Conservation (phyloP, 2,797 vertebrate species). For the Enteromius viviparus region DNA sequence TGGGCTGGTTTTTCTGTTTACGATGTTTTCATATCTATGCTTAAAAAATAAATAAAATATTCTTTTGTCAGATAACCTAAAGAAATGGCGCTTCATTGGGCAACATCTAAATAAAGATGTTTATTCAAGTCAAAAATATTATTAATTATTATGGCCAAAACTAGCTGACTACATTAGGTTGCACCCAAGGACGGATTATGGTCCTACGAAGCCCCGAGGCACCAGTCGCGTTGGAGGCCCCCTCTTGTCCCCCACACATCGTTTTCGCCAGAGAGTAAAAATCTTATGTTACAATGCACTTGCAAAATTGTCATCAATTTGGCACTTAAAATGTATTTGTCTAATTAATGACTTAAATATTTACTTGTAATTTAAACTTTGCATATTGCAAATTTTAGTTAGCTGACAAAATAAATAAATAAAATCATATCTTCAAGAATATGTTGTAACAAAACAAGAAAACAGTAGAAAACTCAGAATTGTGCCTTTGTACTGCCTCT, state of each 20-base stretch:
- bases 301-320: neutral
- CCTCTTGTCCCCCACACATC: neutral
- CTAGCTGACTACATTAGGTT: neutral
- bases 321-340: neutral
- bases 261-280: neutral
- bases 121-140: slow-evolving; percentile 12
- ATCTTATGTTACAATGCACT: slow-evolving; percentile 5
- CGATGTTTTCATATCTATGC: neutral
- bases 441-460: neutral
- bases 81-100: neutral
- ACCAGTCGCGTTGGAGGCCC: neutral
- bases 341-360: neutral
- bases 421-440: neutral
- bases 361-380: neutral
- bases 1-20: neutral
- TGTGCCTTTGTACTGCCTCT: neutral
- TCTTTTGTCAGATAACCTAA: neutral
- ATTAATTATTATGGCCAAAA: slow-evolving; percentile 13
- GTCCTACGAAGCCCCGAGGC: neutral
- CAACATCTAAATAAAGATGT: neutral
- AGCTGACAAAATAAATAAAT: neutral
- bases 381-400: neutral
- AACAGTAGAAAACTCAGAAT: neutral
- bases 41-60: neutral
- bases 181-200: neutral